phyloP scores from a whole-genome alignment of 2,113 vertebrate species.

The Dermatemys mawii region DNA sequence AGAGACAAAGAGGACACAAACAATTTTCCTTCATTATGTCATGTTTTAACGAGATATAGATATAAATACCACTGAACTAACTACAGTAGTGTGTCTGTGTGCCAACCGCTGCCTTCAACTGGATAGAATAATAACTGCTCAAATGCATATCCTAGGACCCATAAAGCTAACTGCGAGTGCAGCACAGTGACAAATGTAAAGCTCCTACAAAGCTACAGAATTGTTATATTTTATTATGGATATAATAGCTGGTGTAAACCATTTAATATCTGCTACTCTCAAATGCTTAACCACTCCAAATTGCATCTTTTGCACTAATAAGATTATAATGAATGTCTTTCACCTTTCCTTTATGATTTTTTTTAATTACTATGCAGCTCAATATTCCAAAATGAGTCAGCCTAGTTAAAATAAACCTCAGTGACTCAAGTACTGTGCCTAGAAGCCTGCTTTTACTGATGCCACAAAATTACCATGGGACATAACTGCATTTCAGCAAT shows the following conservation, averaged over 20 bases:
- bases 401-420: not conserved
- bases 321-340: slow-evolving; percentile 20
- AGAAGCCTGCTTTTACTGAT: not conserved
- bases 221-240: not conserved
- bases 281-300: not conserved
- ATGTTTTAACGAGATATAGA: fast-evolving
- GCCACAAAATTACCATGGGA: not conserved
- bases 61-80: not conserved
- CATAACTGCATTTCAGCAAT: not conserved
- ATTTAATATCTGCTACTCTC: not conserved
- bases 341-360: slow-evolving; percentile 23
- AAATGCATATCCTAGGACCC: not conserved
- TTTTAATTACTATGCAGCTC: not conserved
- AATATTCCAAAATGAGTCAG: not conserved
- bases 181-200: not conserved
- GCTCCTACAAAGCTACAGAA: slow-evolving; percentile 23
- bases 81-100: not conserved
- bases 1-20: not conserved
- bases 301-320: not conserved
- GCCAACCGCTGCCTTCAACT: not conserved
- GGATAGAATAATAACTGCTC: not conserved
- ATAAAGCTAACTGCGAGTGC: not conserved
- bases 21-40: not conserved
- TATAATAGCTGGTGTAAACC: not conserved
- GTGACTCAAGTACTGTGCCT: not conserved